phyloP scores from a whole-genome alignment of 2,888 invertebrate genomes.

The Coenonympha arcania region DNA sequence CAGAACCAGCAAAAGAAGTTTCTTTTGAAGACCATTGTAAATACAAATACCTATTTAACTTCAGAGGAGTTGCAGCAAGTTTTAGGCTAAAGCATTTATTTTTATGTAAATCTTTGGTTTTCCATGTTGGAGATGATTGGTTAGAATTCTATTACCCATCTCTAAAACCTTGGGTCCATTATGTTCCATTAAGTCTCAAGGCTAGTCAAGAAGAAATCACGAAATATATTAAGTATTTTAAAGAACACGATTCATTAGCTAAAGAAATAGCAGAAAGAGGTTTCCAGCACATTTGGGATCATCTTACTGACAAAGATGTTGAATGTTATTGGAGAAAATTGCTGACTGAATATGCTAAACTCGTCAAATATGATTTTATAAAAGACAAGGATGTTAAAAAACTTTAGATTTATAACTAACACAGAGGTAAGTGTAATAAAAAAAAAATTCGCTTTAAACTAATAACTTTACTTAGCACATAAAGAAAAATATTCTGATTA shows the following conservation, averaged over 20 bases:
- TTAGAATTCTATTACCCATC: constrained; percentile 94
- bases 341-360: constrained; percentile 80
- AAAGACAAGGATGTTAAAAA: constrained; percentile 75
- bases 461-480: constrained; percentile 22
- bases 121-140: constrained; percentile 96
- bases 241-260: constrained; percentile 81
- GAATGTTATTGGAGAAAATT: constrained; percentile 90
- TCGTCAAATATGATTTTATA: constrained; percentile 79
- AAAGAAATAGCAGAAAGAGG: constrained; percentile 87
- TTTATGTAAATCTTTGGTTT: constrained; percentile 91
- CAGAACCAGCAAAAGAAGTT: constrained; percentile 88
- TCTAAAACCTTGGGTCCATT: constrained; percentile 96
- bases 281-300: constrained; percentile 85
- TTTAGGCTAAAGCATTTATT: constrained; percentile 97
- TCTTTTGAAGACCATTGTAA: constrained; percentile 93
- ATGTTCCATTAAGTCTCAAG: constrained; percentile 83
- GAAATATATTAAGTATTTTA: constrained; percentile 82
- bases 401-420: constrained; percentile 39
- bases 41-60: constrained; percentile 96
- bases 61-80: constrained; percentile 96
- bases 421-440: background rate
- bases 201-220: constrained; percentile 80
- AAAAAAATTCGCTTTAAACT: constrained; percentile 14
- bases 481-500: constrained; percentile 3
- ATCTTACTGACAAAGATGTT: constrained; percentile 86